phyloP scores from a whole-genome alignment of 2,113 vertebrate species.

The Gnathonemus longibarbis region DNA sequence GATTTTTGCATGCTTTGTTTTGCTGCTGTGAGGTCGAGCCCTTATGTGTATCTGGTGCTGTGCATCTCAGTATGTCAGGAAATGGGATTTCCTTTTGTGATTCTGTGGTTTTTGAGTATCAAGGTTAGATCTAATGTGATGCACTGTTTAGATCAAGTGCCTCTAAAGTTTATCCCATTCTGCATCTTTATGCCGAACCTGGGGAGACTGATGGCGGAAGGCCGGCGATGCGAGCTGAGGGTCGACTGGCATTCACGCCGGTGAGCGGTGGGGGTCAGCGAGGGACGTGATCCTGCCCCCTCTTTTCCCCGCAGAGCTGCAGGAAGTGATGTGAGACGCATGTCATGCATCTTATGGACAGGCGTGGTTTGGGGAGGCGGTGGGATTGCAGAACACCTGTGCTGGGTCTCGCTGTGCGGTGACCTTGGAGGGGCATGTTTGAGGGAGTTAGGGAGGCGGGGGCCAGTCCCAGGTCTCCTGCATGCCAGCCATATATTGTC shows the following conservation, averaged over 20 bases:
- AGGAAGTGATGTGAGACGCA: background rate
- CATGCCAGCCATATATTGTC: background rate
- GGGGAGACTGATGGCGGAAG: background rate
- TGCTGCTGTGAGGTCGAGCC: background rate
- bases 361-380: background rate
- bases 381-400: background rate
- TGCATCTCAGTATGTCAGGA: background rate
- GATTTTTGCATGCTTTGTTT: background rate
- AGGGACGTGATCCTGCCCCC: background rate
- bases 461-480: background rate
- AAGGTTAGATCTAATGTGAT: background rate
- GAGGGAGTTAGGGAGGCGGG: background rate
- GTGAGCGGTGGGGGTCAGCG: background rate
- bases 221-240: too few species aligned
- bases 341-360: background rate
- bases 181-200: background rate
- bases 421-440: background rate
- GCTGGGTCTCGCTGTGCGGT: background rate
- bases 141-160: background rate
- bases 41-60: background rate
- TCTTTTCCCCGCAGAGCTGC: background rate
- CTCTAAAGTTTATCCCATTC: background rate
- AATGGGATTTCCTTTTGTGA: background rate
- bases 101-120: background rate
- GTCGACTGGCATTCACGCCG: background rate